phyloP scores from a whole-genome alignment of 2,113 vertebrate genomes.

The Hippolais icterina region DNA sequence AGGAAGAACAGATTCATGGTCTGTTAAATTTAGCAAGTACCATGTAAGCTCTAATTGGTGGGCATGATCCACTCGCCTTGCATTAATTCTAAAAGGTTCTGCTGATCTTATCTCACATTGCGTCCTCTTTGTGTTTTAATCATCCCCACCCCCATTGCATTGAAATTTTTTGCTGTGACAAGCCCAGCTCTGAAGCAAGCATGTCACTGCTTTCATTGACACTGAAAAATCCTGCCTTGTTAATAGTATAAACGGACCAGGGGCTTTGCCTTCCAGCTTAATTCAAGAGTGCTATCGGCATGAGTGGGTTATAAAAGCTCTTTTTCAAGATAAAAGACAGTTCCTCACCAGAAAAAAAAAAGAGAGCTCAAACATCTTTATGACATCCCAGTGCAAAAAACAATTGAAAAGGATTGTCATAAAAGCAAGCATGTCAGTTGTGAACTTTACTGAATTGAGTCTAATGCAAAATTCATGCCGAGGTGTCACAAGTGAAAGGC shows the following conservation, averaged over 20 bases:
- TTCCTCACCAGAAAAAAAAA: conserved; percentile 29
- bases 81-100: conserved; percentile 9
- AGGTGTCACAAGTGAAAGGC: conserved; percentile 42
- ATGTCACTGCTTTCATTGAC: not conserved
- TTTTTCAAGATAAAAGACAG: conserved; percentile 59
- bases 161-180: not conserved
- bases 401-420: conserved; percentile 44
- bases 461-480: conserved; percentile 67
- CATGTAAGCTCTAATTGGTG: not conserved
- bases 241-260: conserved; percentile 45
- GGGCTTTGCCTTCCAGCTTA: conserved; percentile 36
- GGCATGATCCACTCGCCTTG: not conserved
- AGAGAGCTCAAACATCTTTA: conserved; percentile 31
- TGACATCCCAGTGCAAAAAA: conserved; percentile 20
- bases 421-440: conserved; percentile 47
- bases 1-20: conserved; percentile 9
- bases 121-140: conserved; percentile 13
- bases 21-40: conserved; percentile 7
- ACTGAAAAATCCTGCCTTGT: conserved; percentile 41
- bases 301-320: conserved; percentile 49
- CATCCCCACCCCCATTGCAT: not conserved
- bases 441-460: conserved; percentile 58
- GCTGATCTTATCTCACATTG: conserved; percentile 33
- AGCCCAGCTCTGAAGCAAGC: not conserved
- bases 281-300: conserved; percentile 4